Base-by-base conservation (phyloP, 2,113 vertebrate genomes). In the Neomonachus schauinslandi region DNA sequence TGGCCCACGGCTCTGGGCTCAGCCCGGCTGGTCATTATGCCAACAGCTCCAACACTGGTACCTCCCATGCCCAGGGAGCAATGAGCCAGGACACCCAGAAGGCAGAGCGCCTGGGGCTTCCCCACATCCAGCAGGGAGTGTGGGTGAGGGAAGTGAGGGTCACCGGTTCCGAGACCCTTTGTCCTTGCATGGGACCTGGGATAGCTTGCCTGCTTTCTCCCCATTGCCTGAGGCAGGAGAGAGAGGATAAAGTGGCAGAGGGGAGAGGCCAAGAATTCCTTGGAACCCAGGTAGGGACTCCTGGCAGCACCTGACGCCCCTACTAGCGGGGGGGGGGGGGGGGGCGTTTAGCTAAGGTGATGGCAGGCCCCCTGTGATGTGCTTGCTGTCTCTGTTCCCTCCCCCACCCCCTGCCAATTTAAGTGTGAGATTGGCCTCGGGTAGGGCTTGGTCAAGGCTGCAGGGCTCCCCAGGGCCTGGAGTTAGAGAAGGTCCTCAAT, bases 101-200 rank as follows among this genome's bases (percentile, higher is more conserved):
- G 2, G 36, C 80, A 57, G 42, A 80, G 57, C 77, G 15, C 87
- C 67, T 49, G 74, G 69, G 49, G 88, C 88, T 91, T 83, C 77
- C 57, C 46, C 76, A 59, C 46, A 22, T 42, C 46, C 46, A 61
- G 28, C 5, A 0, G 69, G 74, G 74, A 51, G 42, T 28, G 28
- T 42, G 7, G 9, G 46, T 59, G 42, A 79, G 46, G 53, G 36
- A 31, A 36, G 61, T 36, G 24, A 71, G 51, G 46, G 61, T 42
- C 42, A n/a, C 8, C 61, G 21, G 65, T 46, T 51, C 39, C 65
- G 15, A 57, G 65, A 46, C 79, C 92, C 83, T 98, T 97, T 97
- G 97, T 97, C 92, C 90, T 94, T 79, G 79, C 89, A 53, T 87
- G 69, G 53, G 69, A 46, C 36, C 74, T 80, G 63, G 83, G 81